Percentiles rank a stretch among this genome's conserved stretches.
Evolutionary conservation across 2,797 vertebrate species (phyloP).

Genomic region (Sitta carolinensis): DNA sequence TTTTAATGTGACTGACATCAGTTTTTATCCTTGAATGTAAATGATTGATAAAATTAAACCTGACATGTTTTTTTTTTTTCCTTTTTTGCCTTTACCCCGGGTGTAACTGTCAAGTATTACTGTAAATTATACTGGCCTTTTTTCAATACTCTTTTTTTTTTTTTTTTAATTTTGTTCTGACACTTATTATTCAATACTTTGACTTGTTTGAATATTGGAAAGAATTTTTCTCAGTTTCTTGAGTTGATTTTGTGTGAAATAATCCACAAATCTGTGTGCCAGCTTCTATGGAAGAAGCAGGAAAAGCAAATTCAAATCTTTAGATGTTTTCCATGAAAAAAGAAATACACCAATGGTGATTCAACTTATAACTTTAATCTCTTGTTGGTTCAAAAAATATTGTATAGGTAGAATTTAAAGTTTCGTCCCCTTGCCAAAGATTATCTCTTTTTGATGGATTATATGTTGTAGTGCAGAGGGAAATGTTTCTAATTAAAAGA

Average conservation of each 20-base stretch:
- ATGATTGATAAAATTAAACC: not conserved
- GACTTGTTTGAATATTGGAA: not conserved
- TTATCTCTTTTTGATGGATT: not conserved
- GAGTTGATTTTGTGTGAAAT: not conserved
- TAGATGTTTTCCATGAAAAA: not conserved
- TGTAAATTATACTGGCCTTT: not conserved
- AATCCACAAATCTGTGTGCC: not conserved
- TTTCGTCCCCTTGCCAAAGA: not conserved
- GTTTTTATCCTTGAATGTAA: not conserved
- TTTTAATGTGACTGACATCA: not conserved
- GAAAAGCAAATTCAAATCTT: not conserved
- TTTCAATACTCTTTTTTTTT: accelerated
- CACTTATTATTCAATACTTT: not conserved
- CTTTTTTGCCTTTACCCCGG: not conserved
- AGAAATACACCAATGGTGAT: not conserved
- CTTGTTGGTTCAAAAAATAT: not conserved
- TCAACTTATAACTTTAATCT: not conserved
- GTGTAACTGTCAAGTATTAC: not conserved
- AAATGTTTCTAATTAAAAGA: not conserved
- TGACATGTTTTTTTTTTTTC: not conserved
- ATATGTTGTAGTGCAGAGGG: not conserved
- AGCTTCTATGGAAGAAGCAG: not conserved
- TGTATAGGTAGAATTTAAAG: not conserved
- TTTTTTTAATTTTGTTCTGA: not conserved
- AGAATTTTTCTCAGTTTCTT: not conserved